Evolutionary conservation across 1,140 invertebrate genomes (phyloP).

Genomic region (Eupeodes corollae): DNA sequence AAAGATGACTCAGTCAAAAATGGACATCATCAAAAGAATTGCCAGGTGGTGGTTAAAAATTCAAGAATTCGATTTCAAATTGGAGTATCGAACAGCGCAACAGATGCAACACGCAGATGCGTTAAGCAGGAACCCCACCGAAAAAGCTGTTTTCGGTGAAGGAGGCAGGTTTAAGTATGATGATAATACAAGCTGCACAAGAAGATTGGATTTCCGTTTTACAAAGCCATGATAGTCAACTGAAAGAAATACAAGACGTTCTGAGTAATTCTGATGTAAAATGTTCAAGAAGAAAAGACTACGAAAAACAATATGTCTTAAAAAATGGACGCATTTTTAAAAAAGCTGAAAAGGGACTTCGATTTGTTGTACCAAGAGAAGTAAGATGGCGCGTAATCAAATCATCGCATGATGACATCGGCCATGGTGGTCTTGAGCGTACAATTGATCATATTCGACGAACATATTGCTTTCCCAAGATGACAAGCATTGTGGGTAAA

Average conservation of each 20-base stretch:
- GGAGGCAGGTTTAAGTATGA: background rate
- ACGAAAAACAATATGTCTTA: background rate
- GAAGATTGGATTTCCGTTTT: background rate
- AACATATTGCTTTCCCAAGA: background rate
- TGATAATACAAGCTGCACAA: background rate
- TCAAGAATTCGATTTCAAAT: conserved; percentile 24
- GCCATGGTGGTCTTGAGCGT: background rate
- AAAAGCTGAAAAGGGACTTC: background rate
- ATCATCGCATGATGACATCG: background rate
- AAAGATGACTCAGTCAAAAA: background rate
- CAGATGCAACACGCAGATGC: conserved; percentile 26
- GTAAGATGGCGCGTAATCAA: background rate
- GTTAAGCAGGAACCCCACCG: conserved; percentile 2
- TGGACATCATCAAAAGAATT: conserved; percentile 14
- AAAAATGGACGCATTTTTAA: background rate
- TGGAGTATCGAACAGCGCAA: conserved; percentile 25
- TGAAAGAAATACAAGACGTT: background rate
- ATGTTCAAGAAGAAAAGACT: background rate
- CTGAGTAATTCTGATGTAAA: background rate
- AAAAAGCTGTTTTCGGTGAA: background rate
- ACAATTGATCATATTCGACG: background rate
- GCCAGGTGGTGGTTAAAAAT: conserved; percentile 25
- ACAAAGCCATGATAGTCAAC: background rate
- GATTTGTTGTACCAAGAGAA: background rate
- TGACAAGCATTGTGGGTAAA: background rate